Base-by-base conservation (phyloP, 1,140 invertebrate species). In the Aradophagus sp. region DNA sequence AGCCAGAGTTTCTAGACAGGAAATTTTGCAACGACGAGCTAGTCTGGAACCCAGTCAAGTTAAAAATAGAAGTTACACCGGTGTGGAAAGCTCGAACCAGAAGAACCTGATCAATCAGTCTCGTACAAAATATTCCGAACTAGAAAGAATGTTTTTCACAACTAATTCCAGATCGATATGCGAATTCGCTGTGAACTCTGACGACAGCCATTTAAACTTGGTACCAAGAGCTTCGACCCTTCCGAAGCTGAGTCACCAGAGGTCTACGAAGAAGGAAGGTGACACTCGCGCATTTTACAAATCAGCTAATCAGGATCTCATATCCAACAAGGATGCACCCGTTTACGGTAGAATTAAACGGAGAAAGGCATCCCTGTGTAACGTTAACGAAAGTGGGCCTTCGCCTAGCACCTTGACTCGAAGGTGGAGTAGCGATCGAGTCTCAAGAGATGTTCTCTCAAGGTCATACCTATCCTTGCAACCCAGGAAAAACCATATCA, bases 301-400 rank as follows among this genome's bases (percentile, higher is more conserved):
- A 10, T 55, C 68, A 0, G 7, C 13, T 0, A 58, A 50, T 7
- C 75, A 62, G 34, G 72, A 81, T 13, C 55, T 56, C 2, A n/a
- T 44, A 0, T 45, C 73, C 0, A 79, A 67, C 2, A 74, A 78
- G 16, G 82, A 85, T 11, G 79, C 78, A 0, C 79, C 82, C 0
- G 74, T 86, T 16, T 84, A 84, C 26, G 84, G 83, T 0, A 77
- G 71, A 12, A 86, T 86, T n/a, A 74, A 82, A 15, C 65, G 82
- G 1, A 69, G 82, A 17, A 83, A 83, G 44, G 70, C 74, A 0
- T 84, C 84, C 0, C 47, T 84, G 15, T 78, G 65, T 8, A 71
- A 39, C 77, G 2, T 34, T 44, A 10, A 12, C 38, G 52, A 68
- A 53, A 44, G 42, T 16, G 8, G 29, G 55, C 55, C 10, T 2